These are phyloP conservation scores for Cuniculus paca DNA, from an alignment of 2,797 vertebrate species.

Conservation along the genomic window DNA sequence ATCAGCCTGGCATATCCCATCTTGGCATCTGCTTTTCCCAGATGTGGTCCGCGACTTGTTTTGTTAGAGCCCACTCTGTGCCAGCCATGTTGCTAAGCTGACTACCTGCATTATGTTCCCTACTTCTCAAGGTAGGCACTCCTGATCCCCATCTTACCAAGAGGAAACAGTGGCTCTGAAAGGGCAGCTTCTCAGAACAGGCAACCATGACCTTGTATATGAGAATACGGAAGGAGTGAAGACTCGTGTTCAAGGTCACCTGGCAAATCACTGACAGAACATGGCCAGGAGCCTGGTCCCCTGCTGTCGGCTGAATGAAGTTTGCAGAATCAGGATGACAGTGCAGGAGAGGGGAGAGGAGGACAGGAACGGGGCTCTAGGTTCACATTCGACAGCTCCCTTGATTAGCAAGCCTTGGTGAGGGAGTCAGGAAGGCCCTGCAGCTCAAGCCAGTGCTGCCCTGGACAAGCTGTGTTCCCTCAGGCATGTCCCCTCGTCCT, in stretches of 20 bases:
- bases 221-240: not conserved
- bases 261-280: not conserved
- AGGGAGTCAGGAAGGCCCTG: not conserved
- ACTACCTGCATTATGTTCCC: rapidly evolving
- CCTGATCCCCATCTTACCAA: not conserved
- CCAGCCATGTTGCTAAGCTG: not conserved
- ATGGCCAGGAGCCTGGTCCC: not conserved
- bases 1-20: not conserved
- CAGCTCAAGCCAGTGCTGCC: not conserved
- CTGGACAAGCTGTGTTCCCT: slow-evolving; percentile 6
- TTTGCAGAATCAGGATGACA: not conserved
- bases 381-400: not conserved
- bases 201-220: not conserved
- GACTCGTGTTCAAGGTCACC: not conserved
- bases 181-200: not conserved
- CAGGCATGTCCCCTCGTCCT: slow-evolving; percentile 27
- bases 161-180: not conserved
- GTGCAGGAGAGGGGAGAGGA: rapidly evolving
- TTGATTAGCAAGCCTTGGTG: not conserved
- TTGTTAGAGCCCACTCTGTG: not conserved
- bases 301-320: not conserved
- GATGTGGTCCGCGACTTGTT: not conserved
- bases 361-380: not conserved
- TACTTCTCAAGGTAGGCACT: not conserved
- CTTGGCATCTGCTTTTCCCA: not conserved